Evolutionary conservation across 2,888 invertebrate genomes (phyloP), one percentile per base, ranked within the genome.

Genomic region (Prosopocoilus inquinatus): DNA sequence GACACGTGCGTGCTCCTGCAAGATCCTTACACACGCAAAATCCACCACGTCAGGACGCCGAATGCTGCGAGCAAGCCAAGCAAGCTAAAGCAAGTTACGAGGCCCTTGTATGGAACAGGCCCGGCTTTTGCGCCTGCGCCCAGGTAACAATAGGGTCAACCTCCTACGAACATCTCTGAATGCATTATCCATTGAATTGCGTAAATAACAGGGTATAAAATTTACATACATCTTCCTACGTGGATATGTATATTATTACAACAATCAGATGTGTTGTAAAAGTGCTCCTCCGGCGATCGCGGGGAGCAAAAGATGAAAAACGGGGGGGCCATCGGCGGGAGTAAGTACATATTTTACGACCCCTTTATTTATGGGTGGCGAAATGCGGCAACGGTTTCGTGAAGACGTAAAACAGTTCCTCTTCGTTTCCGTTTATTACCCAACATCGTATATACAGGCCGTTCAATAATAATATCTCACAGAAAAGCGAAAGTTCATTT

Each of bases 71-170:
- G 48, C 54, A 50, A 46, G 55, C n/a, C 51, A 55, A 50, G 46
- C 39, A 38, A 38, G 9, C 34, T 20, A 43, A 47, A 48, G 48
- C 54, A 50, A 46, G 55, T 50, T 50, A 50, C 55, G 44, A 39
- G 44, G 33, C 45, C 54, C 56, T 53, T 55, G 50, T 52, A 53
- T 51, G 53, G 57, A 49, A 54, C 47, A 49, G 47, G 47, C 45
- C 54, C 50, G 36, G 58, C 48, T 55, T 38, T 33, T 52, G 61
- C 61, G 60, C 64, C 58, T 59, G 62, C 64, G 64, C 61, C 53
- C 64, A 58, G 64, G 61, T 64, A 65, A 68, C 67, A 69, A 69
- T 67, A 67, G 67, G 67, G 66, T 65, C 67, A 65, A 66, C 66
- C 69, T 68, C 67, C 69, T 62, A 68, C 65, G 64, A 63, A 65